Evolutionary conservation across 2,888 invertebrate genomes (phyloP), one percentile per base, ranked within the genome.

Genomic region (Polylopha cassiicola): DNA sequence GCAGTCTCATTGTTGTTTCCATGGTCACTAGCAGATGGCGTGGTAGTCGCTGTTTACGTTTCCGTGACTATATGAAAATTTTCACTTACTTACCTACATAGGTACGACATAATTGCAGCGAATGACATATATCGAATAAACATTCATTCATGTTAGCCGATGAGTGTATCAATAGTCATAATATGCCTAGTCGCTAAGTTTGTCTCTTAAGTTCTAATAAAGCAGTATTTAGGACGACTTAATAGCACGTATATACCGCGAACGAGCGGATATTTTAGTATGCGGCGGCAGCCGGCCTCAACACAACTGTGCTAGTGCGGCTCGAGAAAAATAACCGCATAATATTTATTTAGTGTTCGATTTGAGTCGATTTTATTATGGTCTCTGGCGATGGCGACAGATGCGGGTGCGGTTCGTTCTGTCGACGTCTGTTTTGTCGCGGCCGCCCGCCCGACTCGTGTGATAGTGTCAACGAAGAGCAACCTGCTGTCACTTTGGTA

Each of bases 351-450:
- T n/a, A n/a, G n/a, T n/a, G n/a, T n/a, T n/a, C n/a, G n/a, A 17
- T 23, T 18, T 7, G 16, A 22, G 13, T 27, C 37, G 48, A 50
- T 58, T 44, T 51, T 22, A 31, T 47, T 45, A 48, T 55, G 50
- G 44, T 46, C 46, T n/a, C n/a, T n/a, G n/a, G n/a, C n/a, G n/a
- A n/a, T n/a, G n/a, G 59, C 22, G 64, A 61, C 42, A 65, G 62
- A 55, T 79, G 80, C 51, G 64, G 71, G 20, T 82, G 82, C 50
- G 63, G 73, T 41, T 69, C 70, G 15, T 65, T 79, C 48, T 82
- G 82, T 51, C 70, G 72, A 27, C 70, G 73, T 45, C 46, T 82
- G 42, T 79, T 80, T 61, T 80, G 80, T 55, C 73, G 77, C 43
- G 47, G 56, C 14, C 60, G 55, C 13, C 51, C 59, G 5, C 51